phyloP scores from a whole-genome alignment of 2,888 invertebrate species.

The Cephalotes varians region DNA sequence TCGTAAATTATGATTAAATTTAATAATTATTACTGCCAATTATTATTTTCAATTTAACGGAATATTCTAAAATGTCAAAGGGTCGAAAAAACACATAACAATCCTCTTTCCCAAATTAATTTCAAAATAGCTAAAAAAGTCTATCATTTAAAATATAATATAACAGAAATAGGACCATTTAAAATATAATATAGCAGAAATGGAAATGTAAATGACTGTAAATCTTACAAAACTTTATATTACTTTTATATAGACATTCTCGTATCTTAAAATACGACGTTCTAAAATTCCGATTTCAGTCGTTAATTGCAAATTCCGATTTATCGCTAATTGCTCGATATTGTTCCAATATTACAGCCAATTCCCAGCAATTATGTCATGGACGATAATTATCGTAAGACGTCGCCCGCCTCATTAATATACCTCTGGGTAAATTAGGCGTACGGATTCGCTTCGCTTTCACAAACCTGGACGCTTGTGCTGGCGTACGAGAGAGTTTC shows the following conservation, averaged over 20 bases:
- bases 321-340: slow-evolving; percentile 4
- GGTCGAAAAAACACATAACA: neutral
- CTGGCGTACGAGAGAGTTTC: neutral
- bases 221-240: neutral
- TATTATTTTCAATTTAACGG: neutral
- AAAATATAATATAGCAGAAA: too few species aligned
- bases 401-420: neutral
- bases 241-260: neutral
- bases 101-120: neutral
- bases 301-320: neutral
- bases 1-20: neutral
- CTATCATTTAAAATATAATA: neutral
- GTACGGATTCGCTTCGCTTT: neutral
- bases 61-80: neutral
- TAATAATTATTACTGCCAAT: neutral
- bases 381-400: neutral
- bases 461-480: neutral
- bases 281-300: neutral
- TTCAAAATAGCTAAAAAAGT: neutral
- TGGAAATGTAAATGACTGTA: neutral
- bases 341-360: neutral
- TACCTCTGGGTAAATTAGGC: neutral
- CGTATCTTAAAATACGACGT: neutral
- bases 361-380: neutral
- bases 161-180: neutral